Evolutionary conservation across 2,113 vertebrate genomes (phyloP), one percentile per base, ranked within the genome.

Genomic region (Thunnus thynnus): DNA sequence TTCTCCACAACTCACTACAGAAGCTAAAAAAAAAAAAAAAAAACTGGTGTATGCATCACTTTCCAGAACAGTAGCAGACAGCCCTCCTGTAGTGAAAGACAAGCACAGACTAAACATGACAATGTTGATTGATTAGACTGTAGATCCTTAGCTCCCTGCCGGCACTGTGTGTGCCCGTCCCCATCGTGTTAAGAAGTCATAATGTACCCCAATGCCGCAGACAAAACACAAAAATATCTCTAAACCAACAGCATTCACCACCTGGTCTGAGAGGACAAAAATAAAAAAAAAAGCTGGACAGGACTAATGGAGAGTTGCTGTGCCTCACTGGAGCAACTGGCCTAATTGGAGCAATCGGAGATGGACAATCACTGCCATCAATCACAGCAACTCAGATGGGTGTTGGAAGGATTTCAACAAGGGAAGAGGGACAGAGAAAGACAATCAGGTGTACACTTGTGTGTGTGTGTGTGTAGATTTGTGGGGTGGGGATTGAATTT

Each of bases 291-390:
- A 57, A 64, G n/a, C 55, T 55, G 60, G 76, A 54, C 62, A 27
- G 67, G 46, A 66, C 61, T 65, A 68, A 74, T 54, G 68, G 57
- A 60, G 80, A 32, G 51, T 65, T 69, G 86, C 75, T 61, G 48
- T 18, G 77, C 76, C 83, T 87, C 80, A 68, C 57, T 63, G 79
- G 80, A 86, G 82, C 84, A 58, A 32, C 61, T 76, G 71, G 73
- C 78, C 85, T 93, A 91, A 90, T 89, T 91, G 81, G 58, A 85
- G 80, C 78, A 57, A 82, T 78, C 60, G 48, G 71, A 81, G 75
- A 83, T 58, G 68, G 76, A 80, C 74, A 68, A 76, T 79, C 46
- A n/a, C 62, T 18, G 54, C 68, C 65, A 88, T 91, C 84, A 78
- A 89, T 90, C 89, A 76, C 50, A 1, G 51, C 69, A 18, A 44